A percentile compares a stretch with the other conserved stretches of the same genome.
These are phyloP conservation scores for Gryon sp. DNA, from an alignment of 1,140 invertebrate species.

Conservation along the genomic window DNA sequence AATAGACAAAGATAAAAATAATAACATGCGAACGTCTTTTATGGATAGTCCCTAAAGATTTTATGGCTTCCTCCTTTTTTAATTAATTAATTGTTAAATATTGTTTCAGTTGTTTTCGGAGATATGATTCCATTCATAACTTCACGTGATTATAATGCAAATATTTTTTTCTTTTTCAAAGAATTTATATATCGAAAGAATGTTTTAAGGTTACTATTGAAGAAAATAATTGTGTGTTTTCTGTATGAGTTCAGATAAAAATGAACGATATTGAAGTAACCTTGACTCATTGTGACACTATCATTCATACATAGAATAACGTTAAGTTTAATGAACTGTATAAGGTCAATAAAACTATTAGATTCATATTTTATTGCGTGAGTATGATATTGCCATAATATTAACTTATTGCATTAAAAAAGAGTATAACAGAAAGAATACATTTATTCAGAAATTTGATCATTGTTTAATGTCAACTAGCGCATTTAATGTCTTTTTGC, in stretches of 20 bases:
- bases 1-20: too few relatives aligned
- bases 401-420: background rate
- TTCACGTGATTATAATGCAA: background rate
- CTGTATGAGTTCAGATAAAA: conserved; percentile 1
- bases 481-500: too few relatives aligned
- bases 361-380: background rate
- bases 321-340: conserved; percentile 11
- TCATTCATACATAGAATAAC: conserved; percentile 1
- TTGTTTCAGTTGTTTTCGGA: background rate
- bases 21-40: too few relatives aligned
- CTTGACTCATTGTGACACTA: conserved; percentile 13
- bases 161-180: background rate
- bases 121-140: conserved; percentile 27
- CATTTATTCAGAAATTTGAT: too few relatives aligned
- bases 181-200: too few relatives aligned
- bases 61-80: conserved; percentile 2
- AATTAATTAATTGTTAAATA: background rate
- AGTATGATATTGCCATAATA: background rate
- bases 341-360: conserved; percentile 21
- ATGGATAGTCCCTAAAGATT: too few relatives aligned
- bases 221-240: too few relatives aligned
- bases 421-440: too few relatives aligned
- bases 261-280: conserved; percentile 4
- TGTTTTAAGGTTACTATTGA: too few relatives aligned
- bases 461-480: too few relatives aligned